Percentiles rank a stretch among this genome's conserved stretches.
Evolutionary conservation across 2,113 vertebrate genomes (phyloP).

Genomic region (Notarius lentiginosus): DNA sequence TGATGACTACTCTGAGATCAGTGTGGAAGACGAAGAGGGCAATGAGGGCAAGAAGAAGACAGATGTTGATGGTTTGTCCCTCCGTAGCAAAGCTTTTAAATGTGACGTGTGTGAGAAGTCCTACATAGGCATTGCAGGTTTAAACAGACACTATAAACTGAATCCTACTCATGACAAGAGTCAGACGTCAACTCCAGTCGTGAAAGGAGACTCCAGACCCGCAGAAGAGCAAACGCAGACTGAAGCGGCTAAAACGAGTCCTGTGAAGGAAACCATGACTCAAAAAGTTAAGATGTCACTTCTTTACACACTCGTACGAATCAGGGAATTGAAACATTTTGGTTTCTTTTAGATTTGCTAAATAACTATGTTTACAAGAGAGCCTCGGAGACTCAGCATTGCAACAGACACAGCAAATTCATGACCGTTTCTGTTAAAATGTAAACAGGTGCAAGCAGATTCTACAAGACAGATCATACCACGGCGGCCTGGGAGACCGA

Average conservation of each 20-base stretch:
- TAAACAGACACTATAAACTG: constrained; percentile 89
- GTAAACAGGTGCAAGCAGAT: constrained; percentile 47
- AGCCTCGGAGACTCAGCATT: background rate
- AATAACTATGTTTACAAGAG: background rate
- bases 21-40: constrained; percentile 84
- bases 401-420: background rate
- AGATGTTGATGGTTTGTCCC: constrained; percentile 64
- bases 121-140: constrained; percentile 90
- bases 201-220: constrained; percentile 26
- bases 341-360: background rate
- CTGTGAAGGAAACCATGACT: constrained; percentile 20
- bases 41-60: constrained; percentile 60
- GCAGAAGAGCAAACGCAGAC: constrained; percentile 18
- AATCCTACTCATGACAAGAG: constrained; percentile 81
- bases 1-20: constrained; percentile 94
- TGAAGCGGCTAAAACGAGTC: constrained; percentile 24
- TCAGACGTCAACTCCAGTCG: constrained; percentile 52
- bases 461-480: constrained; percentile 36
- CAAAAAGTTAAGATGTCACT: constrained; percentile 45
- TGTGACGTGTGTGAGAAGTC: constrained; percentile 90
- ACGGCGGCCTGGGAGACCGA: constrained; percentile 54
- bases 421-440: background rate
- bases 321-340: background rate
- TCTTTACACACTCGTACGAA: background rate
- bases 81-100: constrained; percentile 81